Evolutionary conservation across 2,113 vertebrate species (phyloP).

Genomic region (Eretmodus cyanostictus): DNA sequence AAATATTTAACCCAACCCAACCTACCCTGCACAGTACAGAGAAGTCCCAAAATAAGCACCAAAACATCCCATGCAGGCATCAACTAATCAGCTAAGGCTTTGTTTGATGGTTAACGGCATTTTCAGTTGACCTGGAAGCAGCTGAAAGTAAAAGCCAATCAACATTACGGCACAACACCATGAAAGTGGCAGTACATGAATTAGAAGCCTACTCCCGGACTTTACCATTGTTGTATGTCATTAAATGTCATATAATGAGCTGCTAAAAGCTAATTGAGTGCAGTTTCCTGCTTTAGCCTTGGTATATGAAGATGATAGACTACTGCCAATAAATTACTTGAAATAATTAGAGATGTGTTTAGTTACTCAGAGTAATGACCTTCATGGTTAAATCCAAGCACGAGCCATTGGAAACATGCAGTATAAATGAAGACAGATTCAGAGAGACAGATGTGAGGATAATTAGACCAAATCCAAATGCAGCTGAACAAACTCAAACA

Average conservation of each 20-base stretch:
- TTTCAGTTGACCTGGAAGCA: background rate
- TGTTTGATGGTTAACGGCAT: background rate
- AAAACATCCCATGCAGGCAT: background rate
- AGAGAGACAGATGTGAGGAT: background rate
- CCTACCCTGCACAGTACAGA: background rate
- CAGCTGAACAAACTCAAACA: background rate
- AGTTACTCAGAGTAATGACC: background rate
- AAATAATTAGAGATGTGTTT: background rate
- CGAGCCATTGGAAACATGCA: background rate
- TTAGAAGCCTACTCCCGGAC: background rate
- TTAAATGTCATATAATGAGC: background rate
- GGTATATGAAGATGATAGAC: background rate
- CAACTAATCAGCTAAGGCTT: background rate
- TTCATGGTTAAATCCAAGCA: background rate
- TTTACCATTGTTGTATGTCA: fast-evolving
- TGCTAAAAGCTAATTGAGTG: background rate
- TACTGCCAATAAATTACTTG: background rate
- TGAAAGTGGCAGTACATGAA: background rate
- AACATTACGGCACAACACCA: background rate
- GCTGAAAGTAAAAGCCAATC: background rate
- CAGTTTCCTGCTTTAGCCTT: background rate
- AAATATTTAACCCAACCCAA: background rate
- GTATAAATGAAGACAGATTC: background rate
- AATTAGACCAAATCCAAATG: background rate
- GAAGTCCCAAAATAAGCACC: background rate